A percentile compares a stretch with the other conserved stretches of the same genome.
These are phyloP conservation scores for Gambusia holbrooki DNA, from an alignment of 2,113 vertebrate genomes.

Conservation along the genomic window DNA sequence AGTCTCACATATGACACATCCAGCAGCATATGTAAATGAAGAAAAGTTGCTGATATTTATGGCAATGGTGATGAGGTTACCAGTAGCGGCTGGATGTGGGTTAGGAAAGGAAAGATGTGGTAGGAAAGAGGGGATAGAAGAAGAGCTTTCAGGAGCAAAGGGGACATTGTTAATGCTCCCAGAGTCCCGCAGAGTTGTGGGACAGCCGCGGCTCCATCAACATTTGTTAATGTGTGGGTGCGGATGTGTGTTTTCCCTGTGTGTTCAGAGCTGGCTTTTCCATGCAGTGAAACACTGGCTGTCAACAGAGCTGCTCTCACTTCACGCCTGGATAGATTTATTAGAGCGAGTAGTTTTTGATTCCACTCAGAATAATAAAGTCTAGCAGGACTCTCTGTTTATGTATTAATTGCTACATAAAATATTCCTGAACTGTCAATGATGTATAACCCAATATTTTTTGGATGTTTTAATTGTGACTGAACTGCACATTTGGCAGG, in stretches of 20 bases:
- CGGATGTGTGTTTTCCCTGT: slow-evolving; percentile 23
- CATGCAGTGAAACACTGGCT: slow-evolving; percentile 39
- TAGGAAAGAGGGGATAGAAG: slow-evolving; percentile 36
- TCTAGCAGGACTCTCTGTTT: slow-evolving; percentile 1
- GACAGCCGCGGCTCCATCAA: slow-evolving; percentile 53
- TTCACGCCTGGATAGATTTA: slow-evolving; percentile 46
- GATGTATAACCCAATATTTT: slow-evolving; percentile 18
- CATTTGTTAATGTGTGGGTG: slow-evolving; percentile 33
- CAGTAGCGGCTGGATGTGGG: slow-evolving; percentile 22
- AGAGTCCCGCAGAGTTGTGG: slow-evolving; percentile 40
- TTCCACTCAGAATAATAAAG: slow-evolving; percentile 34
- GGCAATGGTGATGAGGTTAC: slow-evolving; percentile 23
- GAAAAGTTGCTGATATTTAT: slow-evolving; percentile 28
- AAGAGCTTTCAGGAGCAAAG: slow-evolving; percentile 36
- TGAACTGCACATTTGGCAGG: slow-evolving; percentile 18
- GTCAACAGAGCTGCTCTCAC: slow-evolving; percentile 42
- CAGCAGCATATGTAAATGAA: slow-evolving; percentile 37
- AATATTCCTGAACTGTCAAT: slow-evolving; percentile 10
- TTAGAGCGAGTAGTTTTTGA: slow-evolving; percentile 37
- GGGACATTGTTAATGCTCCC: slow-evolving; percentile 54
- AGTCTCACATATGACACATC: slow-evolving; percentile 16
- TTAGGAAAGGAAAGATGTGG: slow-evolving; percentile 33
- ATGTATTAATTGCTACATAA: slow-evolving; percentile 27
- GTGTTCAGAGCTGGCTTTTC: slow-evolving; percentile 44
- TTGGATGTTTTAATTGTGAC: slow-evolving; percentile 12